Base-by-base conservation (phyloP, 1,140 invertebrate species). In the Papilio aristodemus region DNA sequence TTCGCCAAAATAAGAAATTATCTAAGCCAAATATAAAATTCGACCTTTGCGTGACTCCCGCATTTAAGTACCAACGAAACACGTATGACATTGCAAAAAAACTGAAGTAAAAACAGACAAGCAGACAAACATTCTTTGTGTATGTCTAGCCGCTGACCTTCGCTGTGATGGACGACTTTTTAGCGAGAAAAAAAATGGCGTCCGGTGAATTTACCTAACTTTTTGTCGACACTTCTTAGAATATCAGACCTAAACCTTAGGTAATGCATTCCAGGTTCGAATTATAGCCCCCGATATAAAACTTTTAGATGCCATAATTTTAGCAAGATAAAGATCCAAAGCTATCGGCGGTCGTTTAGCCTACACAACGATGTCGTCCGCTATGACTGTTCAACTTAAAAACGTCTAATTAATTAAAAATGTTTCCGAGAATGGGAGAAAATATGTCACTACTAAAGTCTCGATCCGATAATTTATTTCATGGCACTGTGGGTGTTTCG, bases 131-230 rank as follows among this genome's bases (percentile, higher is more conserved):
- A 84, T 85, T 87, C 87, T 86, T 90, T 90, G 85, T 90, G 76
- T 76, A 78, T 78, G 87, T 89, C 86, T 88, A 90, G 85, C 75
- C 77, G 75, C 67, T 71, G 82, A 85, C 87, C 86, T 90, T 87
- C 78, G 73, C 39, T 54, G 76, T 89, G 87, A 90, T 89, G 83
- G 73, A 86, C 87, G 79, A 78, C 83, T 87, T 84, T 85, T 87
- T 86, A 78, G 76, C 68, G 67, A 58, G 69, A 76, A 81, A 85
- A 90, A 90, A 89, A 87, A 79, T 71, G 43, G 64, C 80, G 85
- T 86, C 85, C 83, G 81, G 86, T 90, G 86, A 90, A 83, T 87
- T 90, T 90, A 83, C 81, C 86, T 88, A 85, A 87, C 79, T 90
- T 89, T 88, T 90, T 89, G 86, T 74, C 69, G 74, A 73, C 74